Evolutionary conservation across 1,140 invertebrate genomes (phyloP).

Genomic region (Ruditapes philippinarum): DNA sequence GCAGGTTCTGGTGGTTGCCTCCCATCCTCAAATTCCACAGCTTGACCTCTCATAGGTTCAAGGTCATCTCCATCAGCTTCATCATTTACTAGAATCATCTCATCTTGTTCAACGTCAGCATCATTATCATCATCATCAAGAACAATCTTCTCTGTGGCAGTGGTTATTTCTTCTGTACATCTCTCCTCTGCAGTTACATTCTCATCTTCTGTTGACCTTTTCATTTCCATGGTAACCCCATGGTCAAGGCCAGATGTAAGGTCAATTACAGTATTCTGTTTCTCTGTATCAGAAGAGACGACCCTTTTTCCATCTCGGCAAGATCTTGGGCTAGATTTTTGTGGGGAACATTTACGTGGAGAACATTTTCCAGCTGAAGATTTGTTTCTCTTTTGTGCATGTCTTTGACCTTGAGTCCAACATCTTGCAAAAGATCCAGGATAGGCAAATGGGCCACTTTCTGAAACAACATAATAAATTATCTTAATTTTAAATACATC

Average conservation of each 20-base stretch:
- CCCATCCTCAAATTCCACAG: background rate
- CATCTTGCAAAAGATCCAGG: background rate
- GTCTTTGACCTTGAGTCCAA: background rate
- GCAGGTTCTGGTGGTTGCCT: slow-evolving; percentile 4
- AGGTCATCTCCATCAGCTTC: too few relatives aligned
- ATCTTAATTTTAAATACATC: too few relatives aligned
- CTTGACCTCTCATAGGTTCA: background rate
- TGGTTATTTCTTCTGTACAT: background rate
- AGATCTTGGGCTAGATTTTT: background rate
- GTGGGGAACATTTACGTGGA: background rate
- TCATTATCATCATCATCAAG: background rate
- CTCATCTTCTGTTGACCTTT: background rate
- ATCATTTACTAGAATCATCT: too few relatives aligned
- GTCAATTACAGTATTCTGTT: background rate
- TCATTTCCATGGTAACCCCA: background rate
- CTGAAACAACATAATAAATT: background rate
- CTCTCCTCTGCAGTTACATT: background rate
- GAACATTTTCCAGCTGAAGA: background rate
- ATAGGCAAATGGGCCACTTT: background rate
- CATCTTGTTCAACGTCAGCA: too few relatives aligned
- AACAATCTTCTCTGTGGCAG: background rate
- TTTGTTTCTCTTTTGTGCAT: too few relatives aligned
- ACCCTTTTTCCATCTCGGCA: background rate
- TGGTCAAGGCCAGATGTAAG: background rate
- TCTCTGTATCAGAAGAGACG: background rate